Base-by-base conservation (phyloP, 2,888 invertebrate genomes). In the Cyclophora punctaria region DNA sequence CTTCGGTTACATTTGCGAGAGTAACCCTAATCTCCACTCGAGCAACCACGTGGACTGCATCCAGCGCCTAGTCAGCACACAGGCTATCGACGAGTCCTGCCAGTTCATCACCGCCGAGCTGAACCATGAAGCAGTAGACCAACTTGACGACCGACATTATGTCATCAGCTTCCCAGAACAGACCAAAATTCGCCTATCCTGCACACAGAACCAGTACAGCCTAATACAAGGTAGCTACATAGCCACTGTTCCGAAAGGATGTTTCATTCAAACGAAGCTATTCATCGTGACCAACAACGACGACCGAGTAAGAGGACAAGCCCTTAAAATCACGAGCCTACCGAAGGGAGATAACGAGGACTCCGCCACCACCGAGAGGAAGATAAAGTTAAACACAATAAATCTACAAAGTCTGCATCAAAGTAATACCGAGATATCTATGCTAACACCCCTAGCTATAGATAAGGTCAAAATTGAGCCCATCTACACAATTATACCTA, bases 61-160 rank as follows among this genome's bases (percentile, higher is more conserved):
- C 3, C 45, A 52, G 5, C 35, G 49, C 3, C 47, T 56, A 3
- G 56, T 56, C 35, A 48, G 37, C 35, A 47, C 35, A 4, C 49
- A 46, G 35, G 37, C 37, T 43, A 47, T 42, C 6, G 41, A 2
- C 20, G 5, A 44, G 3, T 20, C 33, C 6, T 58, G 59, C 43
- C 47, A 48, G 7, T 45, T 48, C 4, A 37, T 50, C 42, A 44
- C 50, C 0, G 47, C 58, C n/a, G 40, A 42, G 3, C 35, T 57
- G 34, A 35, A 46, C 4, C 47, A 52, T 3, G 45, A 52, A 41
- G 56, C 55, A 5, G 46, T 42, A 3, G 55, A 59, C 42, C 41
- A 52, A 48, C 44, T 63, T 2, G 60, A 58, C 6, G 53, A 58
- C 34, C 7, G 43, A 5, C 59, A 59, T 42, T 58, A 63, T 41